A percentile compares a stretch with the other conserved stretches of the same genome.
Conservation (phyloP, 2,888 invertebrate genomes). For the Eupsilia transversa region DNA sequence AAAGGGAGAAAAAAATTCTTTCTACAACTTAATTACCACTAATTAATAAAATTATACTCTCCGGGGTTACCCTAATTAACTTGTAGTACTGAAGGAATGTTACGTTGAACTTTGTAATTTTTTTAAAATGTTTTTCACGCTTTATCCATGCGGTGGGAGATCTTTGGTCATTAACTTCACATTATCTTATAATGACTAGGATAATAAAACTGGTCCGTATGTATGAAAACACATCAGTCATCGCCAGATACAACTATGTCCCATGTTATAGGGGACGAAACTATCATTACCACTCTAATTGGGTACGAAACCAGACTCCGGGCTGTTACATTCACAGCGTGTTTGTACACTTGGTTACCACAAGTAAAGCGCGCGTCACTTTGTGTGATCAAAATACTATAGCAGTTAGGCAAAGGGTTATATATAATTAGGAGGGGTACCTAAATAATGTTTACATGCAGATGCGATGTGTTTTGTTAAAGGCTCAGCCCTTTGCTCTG, state of each 20-base stretch:
- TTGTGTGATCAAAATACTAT: no score
- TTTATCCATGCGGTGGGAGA: background rate
- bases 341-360: no score
- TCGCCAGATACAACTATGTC: no score
- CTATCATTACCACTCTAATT: background rate
- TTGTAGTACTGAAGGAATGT: conserved; percentile 11
- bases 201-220: background rate
- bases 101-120: conserved; percentile 11
- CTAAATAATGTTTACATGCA: background rate
- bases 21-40: conserved; percentile 11
- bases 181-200: background rate
- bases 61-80: conserved; percentile 9
- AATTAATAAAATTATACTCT: conserved; percentile 28
- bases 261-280: background rate
- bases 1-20: conserved; percentile 8
- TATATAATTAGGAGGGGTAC: conserved; percentile 4
- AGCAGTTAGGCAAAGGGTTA: background rate
- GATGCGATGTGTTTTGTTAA: conserved; percentile 34
- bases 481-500: conserved; percentile 10
- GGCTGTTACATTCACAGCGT: no score
- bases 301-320: background rate
- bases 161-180: background rate
- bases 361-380: no score
- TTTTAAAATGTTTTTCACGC: background rate
- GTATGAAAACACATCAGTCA: background rate